Evolutionary conservation across 2,113 vertebrate genomes (phyloP).

Genomic region (Engystomops pustulosus): DNA sequence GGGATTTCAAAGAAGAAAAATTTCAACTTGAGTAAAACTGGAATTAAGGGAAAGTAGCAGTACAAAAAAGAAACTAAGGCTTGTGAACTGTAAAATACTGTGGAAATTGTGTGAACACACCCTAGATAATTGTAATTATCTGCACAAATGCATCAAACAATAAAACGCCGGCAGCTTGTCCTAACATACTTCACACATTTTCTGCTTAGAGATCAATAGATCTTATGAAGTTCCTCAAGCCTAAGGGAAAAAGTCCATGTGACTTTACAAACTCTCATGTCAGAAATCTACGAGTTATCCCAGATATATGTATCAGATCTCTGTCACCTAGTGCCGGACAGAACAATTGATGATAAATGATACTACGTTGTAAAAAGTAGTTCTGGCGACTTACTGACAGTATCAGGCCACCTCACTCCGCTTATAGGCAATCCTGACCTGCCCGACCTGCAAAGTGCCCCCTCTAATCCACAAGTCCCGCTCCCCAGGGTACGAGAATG

Average conservation of each 20-base stretch:
- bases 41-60: constrained; percentile 45
- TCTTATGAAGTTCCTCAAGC: constrained; percentile 41
- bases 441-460: too few species aligned
- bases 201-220: constrained; percentile 51
- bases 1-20: neutral
- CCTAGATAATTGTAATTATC: constrained; percentile 50
- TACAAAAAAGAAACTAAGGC: constrained; percentile 4
- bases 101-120: constrained; percentile 40
- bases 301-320: too few species aligned
- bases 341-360: too few species aligned
- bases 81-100: constrained; percentile 34
- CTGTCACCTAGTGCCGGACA: too few species aligned
- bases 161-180: constrained; percentile 44
- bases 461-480: too few species aligned
- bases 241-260: constrained; percentile 17
- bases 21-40: neutral
- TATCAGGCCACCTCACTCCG: too few species aligned
- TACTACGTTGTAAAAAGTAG: too few species aligned
- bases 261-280: constrained; percentile 30
- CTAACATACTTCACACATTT: constrained; percentile 56
- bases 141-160: constrained; percentile 51
- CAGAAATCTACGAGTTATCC: constrained; percentile 6
- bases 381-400: too few species aligned
- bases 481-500: too few species aligned
- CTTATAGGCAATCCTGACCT: too few species aligned